Conservation (phyloP, 2,113 vertebrate species). For the Excalfactoria chinensis region DNA sequence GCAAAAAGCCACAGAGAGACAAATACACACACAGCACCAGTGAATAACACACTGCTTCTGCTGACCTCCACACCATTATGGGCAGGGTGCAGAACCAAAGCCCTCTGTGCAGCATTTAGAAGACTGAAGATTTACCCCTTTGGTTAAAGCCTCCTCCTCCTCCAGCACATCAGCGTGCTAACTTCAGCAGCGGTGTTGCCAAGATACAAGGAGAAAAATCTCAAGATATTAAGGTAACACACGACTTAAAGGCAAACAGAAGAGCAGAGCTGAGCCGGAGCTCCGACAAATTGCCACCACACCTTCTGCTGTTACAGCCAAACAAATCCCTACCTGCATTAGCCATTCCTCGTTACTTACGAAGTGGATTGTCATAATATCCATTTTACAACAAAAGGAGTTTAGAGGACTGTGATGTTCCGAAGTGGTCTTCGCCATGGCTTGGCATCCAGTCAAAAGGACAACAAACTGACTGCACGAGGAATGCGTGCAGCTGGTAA, state of each 20-base stretch:
- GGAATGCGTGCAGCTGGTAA: constrained; percentile 4
- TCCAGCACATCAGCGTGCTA: neutral
- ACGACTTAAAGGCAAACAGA: constrained; percentile 43
- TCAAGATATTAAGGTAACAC: constrained; percentile 44
- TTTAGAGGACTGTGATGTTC: constrained; percentile 44
- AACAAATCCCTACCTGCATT: constrained; percentile 63
- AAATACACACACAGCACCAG: neutral
- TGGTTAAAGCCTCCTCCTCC: neutral
- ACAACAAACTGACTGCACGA: constrained; percentile 30
- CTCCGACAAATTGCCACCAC: constrained; percentile 44
- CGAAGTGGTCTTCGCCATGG: constrained; percentile 43
- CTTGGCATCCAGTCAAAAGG: neutral
- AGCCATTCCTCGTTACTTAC: constrained; percentile 47
- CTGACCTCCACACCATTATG: neutral
- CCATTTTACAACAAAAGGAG: constrained; percentile 45
- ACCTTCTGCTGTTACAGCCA: constrained; percentile 55
- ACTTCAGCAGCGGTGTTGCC: constrained; percentile 47
- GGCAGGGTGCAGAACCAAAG: neutral
- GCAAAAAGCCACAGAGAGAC: neutral
- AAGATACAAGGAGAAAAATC: constrained; percentile 57
- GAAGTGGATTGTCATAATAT: constrained; percentile 52
- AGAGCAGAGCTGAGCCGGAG: constrained; percentile 11
- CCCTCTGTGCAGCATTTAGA: neutral
- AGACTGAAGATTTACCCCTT: neutral
- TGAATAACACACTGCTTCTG: neutral